Conservation (phyloP, 2,888 invertebrate species). For the Drosophila niveifrons region DNA sequence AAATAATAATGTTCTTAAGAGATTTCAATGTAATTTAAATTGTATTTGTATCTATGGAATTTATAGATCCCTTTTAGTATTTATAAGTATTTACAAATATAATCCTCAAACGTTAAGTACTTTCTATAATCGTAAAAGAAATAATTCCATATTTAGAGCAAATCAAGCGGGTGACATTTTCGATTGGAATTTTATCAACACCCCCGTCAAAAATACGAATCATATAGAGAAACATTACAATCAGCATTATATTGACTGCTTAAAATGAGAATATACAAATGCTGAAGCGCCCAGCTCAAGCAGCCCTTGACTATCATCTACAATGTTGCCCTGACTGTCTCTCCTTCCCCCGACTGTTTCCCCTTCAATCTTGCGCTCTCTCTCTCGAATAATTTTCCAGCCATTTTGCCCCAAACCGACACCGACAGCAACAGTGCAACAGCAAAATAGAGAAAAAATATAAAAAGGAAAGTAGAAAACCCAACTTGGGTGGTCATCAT, state of each 20-base stretch:
- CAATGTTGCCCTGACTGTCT: background rate
- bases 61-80: no score
- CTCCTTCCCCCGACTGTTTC: no score
- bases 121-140: background rate
- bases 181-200: background rate
- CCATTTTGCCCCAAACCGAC: slow-evolving; percentile 55
- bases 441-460: background rate
- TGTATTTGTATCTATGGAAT: no score
- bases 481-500: slow-evolving; percentile 68
- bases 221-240: slow-evolving; percentile 17
- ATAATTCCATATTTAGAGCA: background rate
- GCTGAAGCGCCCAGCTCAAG: slow-evolving; percentile 16
- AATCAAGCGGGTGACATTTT: background rate
- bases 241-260: slow-evolving; percentile 40
- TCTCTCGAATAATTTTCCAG: slow-evolving; percentile 51
- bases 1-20: no score
- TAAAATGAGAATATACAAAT: slow-evolving; percentile 44
- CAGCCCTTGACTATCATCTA: slow-evolving; percentile 38
- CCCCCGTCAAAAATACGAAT: slow-evolving; percentile 7
- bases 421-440: slow-evolving; percentile 26
- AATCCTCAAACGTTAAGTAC: background rate
- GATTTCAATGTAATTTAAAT: no score
- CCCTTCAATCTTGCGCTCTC: no score
- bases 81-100: background rate
- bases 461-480: background rate